Conservation (phyloP, 2,888 invertebrate genomes). For the Lasioglossum pauxillum region DNA sequence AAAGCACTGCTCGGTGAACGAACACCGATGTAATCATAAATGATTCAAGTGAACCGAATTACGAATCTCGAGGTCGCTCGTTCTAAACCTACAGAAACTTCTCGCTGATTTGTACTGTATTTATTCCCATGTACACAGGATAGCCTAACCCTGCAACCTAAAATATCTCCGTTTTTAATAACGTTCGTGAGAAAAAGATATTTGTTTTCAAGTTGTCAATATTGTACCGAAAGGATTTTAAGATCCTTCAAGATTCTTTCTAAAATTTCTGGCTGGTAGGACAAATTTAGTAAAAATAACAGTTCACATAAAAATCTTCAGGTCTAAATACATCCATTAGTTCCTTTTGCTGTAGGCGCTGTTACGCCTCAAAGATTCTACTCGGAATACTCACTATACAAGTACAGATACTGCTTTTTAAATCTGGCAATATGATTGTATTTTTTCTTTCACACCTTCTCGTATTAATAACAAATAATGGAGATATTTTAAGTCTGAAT, state of each 20-base stretch:
- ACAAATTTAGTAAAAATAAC: not conserved
- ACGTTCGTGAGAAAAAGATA: not conserved
- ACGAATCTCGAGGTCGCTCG: constrained; percentile 38
- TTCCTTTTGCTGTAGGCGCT: too few species aligned
- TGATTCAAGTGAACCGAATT: constrained; percentile 37
- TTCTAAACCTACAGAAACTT: constrained; percentile 48
- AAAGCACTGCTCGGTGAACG: constrained; percentile 22
- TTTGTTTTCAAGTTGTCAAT: not conserved
- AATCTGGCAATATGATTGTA: not conserved
- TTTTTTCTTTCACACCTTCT: not conserved
- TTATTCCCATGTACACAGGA: constrained; percentile 37
- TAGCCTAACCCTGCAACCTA: not conserved
- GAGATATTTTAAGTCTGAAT: not conserved
- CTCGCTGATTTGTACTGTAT: constrained; percentile 71
- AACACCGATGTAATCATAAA: constrained; percentile 21
- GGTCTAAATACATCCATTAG: not conserved
- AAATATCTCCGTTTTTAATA: not conserved
- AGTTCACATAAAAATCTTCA: too few species aligned
- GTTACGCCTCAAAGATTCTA: not conserved
- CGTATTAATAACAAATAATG: not conserved
- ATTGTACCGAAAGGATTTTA: not conserved
- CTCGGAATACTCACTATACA: not conserved
- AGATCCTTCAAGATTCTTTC: not conserved
- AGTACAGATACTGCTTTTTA: not conserved
- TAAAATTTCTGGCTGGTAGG: not conserved